Percentiles rank a stretch among this genome's conserved stretches.
These are phyloP conservation scores for Papilio helenus DNA, from an alignment of 1,140 invertebrate species.

Conservation along the genomic window DNA sequence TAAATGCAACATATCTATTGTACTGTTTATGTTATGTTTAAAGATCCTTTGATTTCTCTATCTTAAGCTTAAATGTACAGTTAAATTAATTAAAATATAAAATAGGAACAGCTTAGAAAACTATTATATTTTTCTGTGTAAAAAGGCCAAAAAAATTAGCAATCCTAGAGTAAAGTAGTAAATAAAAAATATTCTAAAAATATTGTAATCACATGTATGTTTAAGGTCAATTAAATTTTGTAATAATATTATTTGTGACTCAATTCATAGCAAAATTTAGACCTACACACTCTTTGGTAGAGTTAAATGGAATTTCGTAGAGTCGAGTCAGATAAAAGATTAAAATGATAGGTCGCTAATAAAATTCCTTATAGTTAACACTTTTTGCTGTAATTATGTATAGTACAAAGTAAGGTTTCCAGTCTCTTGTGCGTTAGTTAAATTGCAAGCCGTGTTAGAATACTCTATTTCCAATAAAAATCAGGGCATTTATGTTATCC, in stretches of 20 bases:
- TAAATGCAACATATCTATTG: slow-evolving; percentile 58
- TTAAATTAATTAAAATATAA: slow-evolving; percentile 22
- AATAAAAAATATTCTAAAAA: slow-evolving; percentile 15
- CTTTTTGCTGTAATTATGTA: neutral
- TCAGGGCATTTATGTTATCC: neutral
- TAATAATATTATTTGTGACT: slow-evolving; percentile 13
- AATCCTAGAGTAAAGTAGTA: slow-evolving; percentile 8
- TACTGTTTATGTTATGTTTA: neutral
- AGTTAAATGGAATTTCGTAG: neutral
- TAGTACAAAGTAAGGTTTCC: slow-evolving; percentile 36
- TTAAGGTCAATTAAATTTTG: slow-evolving; percentile 37
- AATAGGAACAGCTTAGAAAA: slow-evolving; percentile 18
- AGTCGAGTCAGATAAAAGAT: neutral
- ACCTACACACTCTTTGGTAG: neutral
- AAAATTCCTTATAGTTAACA: neutral
- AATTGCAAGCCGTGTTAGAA: slow-evolving; percentile 17
- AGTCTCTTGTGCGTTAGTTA: neutral
- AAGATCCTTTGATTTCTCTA: neutral
- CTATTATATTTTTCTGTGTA: slow-evolving; percentile 37
- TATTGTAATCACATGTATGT: slow-evolving; percentile 2
- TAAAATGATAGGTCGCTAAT: neutral
- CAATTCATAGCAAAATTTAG: neutral
- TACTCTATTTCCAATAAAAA: neutral
- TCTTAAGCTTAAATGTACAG: slow-evolving; percentile 22
- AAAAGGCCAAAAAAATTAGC: slow-evolving; percentile 36